Evolutionary conservation across 2,797 vertebrate genomes (phyloP).

Genomic region (Macropodus opercularis): DNA sequence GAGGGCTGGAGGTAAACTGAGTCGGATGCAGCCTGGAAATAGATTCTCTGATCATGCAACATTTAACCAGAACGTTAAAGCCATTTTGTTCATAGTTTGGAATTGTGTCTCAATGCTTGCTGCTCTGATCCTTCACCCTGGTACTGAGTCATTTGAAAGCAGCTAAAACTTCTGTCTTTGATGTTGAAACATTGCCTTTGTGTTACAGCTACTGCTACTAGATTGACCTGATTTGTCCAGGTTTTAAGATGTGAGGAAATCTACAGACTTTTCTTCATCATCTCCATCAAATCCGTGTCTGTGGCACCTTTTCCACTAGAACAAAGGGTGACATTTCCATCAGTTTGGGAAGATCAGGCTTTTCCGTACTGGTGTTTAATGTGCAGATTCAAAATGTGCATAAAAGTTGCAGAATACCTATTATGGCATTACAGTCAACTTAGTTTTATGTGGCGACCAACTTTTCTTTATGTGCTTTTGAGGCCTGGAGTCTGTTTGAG

Average conservation of each 20-base stretch:
- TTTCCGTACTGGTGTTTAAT: not conserved
- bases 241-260: too few species aligned
- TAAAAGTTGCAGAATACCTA: not conserved
- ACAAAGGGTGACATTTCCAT: too few species aligned
- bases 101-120: slow-evolving; percentile 13
- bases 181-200: slow-evolving; percentile 35
- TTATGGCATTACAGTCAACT: slow-evolving; percentile 47
- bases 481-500: slow-evolving; percentile 31
- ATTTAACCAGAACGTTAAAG: slow-evolving; percentile 22
- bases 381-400: not conserved
- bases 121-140: slow-evolving; percentile 39
- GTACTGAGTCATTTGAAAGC: slow-evolving; percentile 25
- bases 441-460: slow-evolving; percentile 22
- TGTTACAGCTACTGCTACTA: slow-evolving; percentile 35
- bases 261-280: too few species aligned
- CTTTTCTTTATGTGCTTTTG: slow-evolving; percentile 41
- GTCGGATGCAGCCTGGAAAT: slow-evolving; percentile 30
- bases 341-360: too few species aligned
- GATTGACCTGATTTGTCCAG: too few species aligned
- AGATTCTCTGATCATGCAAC: slow-evolving; percentile 33
- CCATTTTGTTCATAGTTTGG: too few species aligned
- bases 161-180: slow-evolving; percentile 40
- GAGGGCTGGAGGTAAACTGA: slow-evolving; percentile 44
- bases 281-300: not conserved
- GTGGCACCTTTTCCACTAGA: too few species aligned